Evolutionary conservation across 2,113 vertebrate genomes (phyloP), one percentile per base, ranked within the genome.

Genomic region (Rhinogobius similis): DNA sequence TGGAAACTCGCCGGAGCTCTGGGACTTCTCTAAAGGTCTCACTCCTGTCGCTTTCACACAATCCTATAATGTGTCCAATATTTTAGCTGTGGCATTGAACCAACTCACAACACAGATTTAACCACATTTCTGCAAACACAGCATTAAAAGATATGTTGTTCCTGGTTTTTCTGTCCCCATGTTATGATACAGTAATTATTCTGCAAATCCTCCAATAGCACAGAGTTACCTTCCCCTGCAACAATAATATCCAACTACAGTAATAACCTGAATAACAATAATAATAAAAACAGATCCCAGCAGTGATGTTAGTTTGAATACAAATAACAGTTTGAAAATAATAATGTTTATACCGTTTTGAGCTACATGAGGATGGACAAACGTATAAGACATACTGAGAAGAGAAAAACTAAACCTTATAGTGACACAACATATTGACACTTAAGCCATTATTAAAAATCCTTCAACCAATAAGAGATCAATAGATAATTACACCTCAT

Each of bases 181-280:
- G 76, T 77, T 48, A 76, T 10, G 11, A 41, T 41, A 26, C 53
- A 18, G 68, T 77, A 72, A 82, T 75, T 75, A 73, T 76, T 73
- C 32, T 48, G 23, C 61, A 66, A 67, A 77, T 77, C 66, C 73
- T 46, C 7, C 29, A 21, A 20, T 53, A 32, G 69, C 20, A 53
- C 1, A 53, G 11, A 13, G 39, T 55, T 1, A 20, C 65, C 0
- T 55, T n/a, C 63, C 77, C 53, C 58, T 73, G 63, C 63, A 73
- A 41, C 2, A 41, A 12, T 11, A n/a, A n/a, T n/a, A n/a, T n/a
- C n/a, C n/a, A n/a, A n/a, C n/a, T n/a, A n/a, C n/a, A n/a, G n/a
- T n/a, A n/a, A n/a, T n/a, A n/a, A n/a, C n/a, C n/a, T n/a, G n/a
- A n/a, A n/a, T n/a, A n/a, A n/a, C n/a, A n/a, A n/a, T n/a, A n/a